Conservation (phyloP, 37 sponge, comb jelly and placozoan genomes). For the Ephydatia muelleri region DNA sequence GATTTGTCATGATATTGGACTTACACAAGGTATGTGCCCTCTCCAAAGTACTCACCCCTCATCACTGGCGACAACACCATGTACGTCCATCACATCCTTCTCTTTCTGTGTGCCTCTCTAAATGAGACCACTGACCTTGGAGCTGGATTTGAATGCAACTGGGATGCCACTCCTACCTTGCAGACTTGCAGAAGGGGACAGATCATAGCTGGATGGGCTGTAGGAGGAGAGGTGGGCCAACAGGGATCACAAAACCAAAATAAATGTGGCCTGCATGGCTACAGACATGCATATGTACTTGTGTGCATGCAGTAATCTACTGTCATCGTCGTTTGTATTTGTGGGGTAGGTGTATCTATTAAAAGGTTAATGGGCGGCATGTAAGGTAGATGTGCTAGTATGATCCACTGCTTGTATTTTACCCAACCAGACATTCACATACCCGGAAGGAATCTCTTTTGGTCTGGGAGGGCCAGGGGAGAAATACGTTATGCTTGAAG, state of each 20-base stretch:
- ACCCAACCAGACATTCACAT: not conserved
- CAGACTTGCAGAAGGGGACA: slow-evolving; percentile 9
- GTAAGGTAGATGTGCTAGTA: too few relatives aligned
- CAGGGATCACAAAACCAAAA: too few relatives aligned
- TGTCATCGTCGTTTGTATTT: too few relatives aligned
- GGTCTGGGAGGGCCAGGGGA: not conserved
- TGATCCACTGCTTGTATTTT: too few relatives aligned
- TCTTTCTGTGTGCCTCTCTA: slow-evolving; percentile 12
- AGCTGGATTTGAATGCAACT: slow-evolving; percentile 7
- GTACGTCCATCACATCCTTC: slow-evolving; percentile 50
- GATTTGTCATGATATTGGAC: too few relatives aligned
- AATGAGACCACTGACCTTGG: not conserved
- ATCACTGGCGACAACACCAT: not conserved
- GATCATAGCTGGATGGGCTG: slow-evolving; percentile 48
- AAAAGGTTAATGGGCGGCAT: too few relatives aligned
- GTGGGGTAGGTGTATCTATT: too few relatives aligned
- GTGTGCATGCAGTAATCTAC: too few relatives aligned
- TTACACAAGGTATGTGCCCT: too few relatives aligned
- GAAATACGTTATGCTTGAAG: not conserved
- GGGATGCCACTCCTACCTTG: not conserved
- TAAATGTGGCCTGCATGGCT: too few relatives aligned
- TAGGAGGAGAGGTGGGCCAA: slow-evolving; percentile 62
- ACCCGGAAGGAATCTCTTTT: not conserved
- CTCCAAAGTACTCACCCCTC: not conserved
- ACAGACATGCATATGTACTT: too few relatives aligned